Conservation (phyloP, 2,797 vertebrate species). For the Salarias fasciatus region DNA sequence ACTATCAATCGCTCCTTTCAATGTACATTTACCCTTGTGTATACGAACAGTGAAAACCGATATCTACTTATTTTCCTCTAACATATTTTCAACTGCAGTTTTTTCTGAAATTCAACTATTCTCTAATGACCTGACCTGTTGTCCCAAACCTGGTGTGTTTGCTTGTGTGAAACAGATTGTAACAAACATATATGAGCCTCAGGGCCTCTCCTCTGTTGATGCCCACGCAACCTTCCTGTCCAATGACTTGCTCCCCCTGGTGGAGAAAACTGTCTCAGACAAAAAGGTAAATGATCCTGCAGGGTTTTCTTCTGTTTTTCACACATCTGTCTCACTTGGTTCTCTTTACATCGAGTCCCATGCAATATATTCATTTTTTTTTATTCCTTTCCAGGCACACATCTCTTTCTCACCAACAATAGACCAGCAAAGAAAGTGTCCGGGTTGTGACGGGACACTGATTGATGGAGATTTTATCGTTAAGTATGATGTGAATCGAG, state of each 20-base stretch:
- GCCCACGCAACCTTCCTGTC: constrained; percentile 86
- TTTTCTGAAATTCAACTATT: too few species aligned
- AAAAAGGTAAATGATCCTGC: constrained; percentile 22
- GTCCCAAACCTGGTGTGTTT: background rate
- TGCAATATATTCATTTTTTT: background rate
- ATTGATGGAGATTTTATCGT: constrained; percentile 90
- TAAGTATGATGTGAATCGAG: constrained; percentile 88
- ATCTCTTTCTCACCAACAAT: constrained; percentile 89
- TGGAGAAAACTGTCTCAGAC: constrained; percentile 86
- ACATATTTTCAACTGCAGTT: constrained; percentile 31
- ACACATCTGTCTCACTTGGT: background rate
- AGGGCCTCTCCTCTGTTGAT: constrained; percentile 86
- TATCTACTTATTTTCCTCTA: too few species aligned
- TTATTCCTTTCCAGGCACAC: constrained; percentile 78
- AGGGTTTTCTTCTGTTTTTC: too few species aligned
- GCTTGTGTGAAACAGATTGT: background rate
- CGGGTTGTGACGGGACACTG: constrained; percentile 79
- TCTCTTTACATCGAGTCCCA: background rate
- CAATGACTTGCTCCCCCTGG: constrained; percentile 86
- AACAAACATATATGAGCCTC: constrained; percentile 86
- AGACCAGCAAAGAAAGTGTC: constrained; percentile 85
- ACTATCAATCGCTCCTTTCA: too few species aligned
- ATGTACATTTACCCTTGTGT: too few species aligned
- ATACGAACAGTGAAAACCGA: too few species aligned
- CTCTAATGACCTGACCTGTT: too few species aligned